Conservation (phyloP, 37 sponge, comb jelly and placozoan genomes). For the Aphrocallistes beatrix region DNA sequence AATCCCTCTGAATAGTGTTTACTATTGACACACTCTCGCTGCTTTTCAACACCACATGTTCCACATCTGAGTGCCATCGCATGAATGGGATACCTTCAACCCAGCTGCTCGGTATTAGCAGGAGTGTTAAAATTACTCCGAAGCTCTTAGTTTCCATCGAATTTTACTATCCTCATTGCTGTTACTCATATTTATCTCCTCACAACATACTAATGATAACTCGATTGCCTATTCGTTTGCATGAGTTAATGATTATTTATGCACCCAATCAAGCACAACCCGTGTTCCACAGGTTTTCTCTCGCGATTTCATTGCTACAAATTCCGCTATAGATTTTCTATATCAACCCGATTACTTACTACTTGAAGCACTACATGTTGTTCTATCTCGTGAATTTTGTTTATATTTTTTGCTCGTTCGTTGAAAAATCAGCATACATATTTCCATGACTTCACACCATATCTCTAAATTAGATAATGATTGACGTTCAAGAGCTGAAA, state of each 20-base stretch:
- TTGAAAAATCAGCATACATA: too few species aligned
- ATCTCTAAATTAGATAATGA: neutral
- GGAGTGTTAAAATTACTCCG: neutral
- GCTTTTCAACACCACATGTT: neutral
- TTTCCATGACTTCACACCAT: too few species aligned
- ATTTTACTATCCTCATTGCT: neutral
- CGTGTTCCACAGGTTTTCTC: neutral
- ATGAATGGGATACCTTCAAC: neutral
- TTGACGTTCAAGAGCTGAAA: neutral
- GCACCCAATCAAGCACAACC: neutral
- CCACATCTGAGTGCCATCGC: neutral
- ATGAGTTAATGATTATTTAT: neutral
- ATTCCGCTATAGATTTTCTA: neutral
- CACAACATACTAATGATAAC: neutral
- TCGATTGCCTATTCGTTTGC: neutral
- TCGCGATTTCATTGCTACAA: neutral
- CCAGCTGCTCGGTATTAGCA: neutral
- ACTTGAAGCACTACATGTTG: neutral
- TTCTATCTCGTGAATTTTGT: too few species aligned
- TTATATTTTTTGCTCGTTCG: too few species aligned
- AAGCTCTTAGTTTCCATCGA: neutral
- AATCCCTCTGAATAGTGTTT: neutral
- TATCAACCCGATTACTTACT: neutral
- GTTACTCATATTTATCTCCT: neutral
- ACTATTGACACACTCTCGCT: neutral